Base-by-base conservation (phyloP, 30 jellyfish, hydroid and myxozoan species). In the Pseudorhiza aurosa region DNA sequence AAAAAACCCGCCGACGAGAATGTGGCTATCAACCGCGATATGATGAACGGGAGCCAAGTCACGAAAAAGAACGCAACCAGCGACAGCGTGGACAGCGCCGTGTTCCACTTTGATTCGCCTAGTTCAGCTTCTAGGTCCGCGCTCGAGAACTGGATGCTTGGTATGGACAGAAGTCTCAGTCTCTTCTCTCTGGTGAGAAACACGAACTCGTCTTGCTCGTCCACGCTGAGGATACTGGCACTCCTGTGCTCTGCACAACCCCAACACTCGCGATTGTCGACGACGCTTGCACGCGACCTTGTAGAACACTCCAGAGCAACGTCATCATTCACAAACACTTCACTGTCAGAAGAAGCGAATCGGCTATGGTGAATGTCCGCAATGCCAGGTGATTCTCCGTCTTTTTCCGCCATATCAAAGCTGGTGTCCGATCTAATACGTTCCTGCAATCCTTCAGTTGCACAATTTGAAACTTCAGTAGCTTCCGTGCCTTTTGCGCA, bases 1-100 rank as follows among this genome's bases (percentile, higher is more conserved):
- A 62, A 31, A 18, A 36, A 32, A 25, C 24, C 18, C 33, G 35
- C 19, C 24, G 57, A 17, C 1, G 87, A 47, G 1, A 75, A 58
- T 5, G 88, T 75, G 25, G 60, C 82, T 6, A 47, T 39, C 26
- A 77, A 28, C 28, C 75, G 77, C 29, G 82, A 39, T 25, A 77
- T 49, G 39, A 77, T 58, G 36, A 42, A 77, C 5, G 89, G 89
- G 11, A 77, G 59, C 75, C 80, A 77, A 2, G 89, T 45, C 31
- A 77, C 14, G 5, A 60, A 43, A 47, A 22, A 65, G 49, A 45
- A 47, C n/a, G 43, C 15, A 0, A 77, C 89, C 39, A 77, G 64
- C 55, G 63, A 29, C 64, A 60, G 29, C 0, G 89, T 77, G 9
- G 89, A 77, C 7, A 58, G 55, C 0, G 63, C 60, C 24, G 51